Conservation (phyloP, 2,888 invertebrate species). For the Osmoderma eremita region DNA sequence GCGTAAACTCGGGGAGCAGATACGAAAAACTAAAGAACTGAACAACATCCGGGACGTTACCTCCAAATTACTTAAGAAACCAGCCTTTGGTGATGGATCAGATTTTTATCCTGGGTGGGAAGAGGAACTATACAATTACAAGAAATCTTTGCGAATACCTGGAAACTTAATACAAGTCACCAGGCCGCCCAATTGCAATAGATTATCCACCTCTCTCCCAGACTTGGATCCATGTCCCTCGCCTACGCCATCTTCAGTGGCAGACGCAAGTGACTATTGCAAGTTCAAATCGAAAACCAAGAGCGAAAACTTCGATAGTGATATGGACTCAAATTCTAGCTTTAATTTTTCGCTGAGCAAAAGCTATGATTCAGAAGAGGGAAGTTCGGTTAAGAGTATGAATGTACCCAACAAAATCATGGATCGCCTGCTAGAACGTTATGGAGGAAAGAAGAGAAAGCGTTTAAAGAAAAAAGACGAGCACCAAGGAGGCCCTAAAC, state of each 20-base stretch:
- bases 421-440: constrained; percentile 74
- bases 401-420: constrained; percentile 68
- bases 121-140: constrained; percentile 84
- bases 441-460: constrained; percentile 69
- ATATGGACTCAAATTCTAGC: constrained; percentile 75
- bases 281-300: constrained; percentile 58
- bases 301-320: constrained; percentile 68
- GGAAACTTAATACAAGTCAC: constrained; percentile 82
- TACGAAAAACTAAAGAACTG: constrained; percentile 48
- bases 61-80: constrained; percentile 64
- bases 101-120: constrained; percentile 84
- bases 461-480: constrained; percentile 69
- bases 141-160: constrained; percentile 84
- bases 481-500: constrained; percentile 66
- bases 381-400: constrained; percentile 73
- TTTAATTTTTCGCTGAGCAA: constrained; percentile 66
- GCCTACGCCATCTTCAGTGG: constrained; percentile 74
- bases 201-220: constrained; percentile 79
- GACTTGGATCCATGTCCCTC: constrained; percentile 81
- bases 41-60: constrained; percentile 17
- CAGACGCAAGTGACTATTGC: constrained; percentile 64
- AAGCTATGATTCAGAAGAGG: constrained; percentile 74
- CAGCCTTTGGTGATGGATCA: constrained; percentile 76
- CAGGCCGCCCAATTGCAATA: constrained; percentile 74
- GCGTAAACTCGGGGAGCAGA: constrained; percentile 57